These are phyloP conservation scores for Megaceryle alcyon DNA, from an alignment of 2,797 vertebrate genomes.

Conservation along the genomic window DNA sequence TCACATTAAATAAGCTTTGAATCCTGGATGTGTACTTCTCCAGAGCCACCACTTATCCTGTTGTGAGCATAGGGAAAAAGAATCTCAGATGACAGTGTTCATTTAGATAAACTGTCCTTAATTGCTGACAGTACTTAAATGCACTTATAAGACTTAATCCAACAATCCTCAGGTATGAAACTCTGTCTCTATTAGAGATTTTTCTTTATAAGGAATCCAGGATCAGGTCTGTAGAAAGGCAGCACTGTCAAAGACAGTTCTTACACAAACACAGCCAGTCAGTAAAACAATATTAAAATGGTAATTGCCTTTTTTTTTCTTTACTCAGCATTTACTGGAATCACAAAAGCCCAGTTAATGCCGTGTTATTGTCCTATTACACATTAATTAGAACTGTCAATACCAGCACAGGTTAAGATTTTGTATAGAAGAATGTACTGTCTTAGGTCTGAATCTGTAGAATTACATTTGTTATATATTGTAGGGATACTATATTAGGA, in stretches of 20 bases:
- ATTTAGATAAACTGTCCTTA: background rate
- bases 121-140: background rate
- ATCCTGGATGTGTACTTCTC: background rate
- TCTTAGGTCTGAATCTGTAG: background rate
- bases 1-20: background rate
- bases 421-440: background rate
- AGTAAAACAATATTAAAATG: background rate
- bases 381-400: background rate
- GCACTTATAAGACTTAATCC: background rate
- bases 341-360: background rate
- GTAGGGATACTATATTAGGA: background rate
- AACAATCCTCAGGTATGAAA: background rate
- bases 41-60: background rate
- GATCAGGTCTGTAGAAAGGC: background rate
- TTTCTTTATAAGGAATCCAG: background rate
- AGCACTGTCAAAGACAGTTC: background rate
- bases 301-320: background rate
- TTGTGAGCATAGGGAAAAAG: background rate
- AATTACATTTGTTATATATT: background rate
- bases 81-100: background rate
- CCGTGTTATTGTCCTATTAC: background rate
- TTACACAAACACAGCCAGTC: accelerated
- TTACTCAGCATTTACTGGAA: background rate
- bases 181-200: background rate
- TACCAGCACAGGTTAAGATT: background rate